Evolutionary conservation across 2,113 vertebrate species (phyloP), one percentile per base, ranked within the genome.

Genomic region (Cyrtonyx montezumae): DNA sequence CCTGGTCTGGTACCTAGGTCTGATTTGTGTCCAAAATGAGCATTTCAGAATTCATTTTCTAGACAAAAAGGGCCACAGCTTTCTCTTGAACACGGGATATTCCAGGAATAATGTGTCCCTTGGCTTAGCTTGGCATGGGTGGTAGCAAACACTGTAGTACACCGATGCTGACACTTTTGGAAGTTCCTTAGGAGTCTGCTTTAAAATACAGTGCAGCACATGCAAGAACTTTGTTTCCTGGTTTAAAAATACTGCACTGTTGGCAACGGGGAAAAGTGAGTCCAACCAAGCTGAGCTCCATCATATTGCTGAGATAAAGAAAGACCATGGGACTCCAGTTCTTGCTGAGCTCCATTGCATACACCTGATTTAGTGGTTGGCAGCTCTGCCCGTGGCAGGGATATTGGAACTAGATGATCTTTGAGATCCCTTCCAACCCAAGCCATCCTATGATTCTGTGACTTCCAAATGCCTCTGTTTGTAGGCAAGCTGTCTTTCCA

Each of bases 401-500:
- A 7, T 14, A 2, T 30, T 53, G 51, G 51, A 53, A 53, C 51
- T 17, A 53, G 51, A 53, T 53, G 51, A 30, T 53, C 51, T 28
- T 53, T 53, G 51, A 26, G 26, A 14, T 53, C 8, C 15, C 26
- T 53, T 53, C 51, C 51, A 53, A 53, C 51, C 51, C 51, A 30
- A 53, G 26, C 26, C 51, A 15, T 53, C 30, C 51, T 53, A 30
- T 53, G 51, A 53, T 53, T 30, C 51, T 16, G 14, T 53, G 40
- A 28, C 22, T 45, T 37, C 18, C 26, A 34, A 36, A 62, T 49
- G 21, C 49, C n/a, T 84, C 4, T 7, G 28, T 28, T 71, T 46
- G 25, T 8, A 4, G 2, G 32, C 0, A 1, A 55, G 36, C 8
- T n/a, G 7, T 68, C 32, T 43, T 4, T 0, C 30, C 34, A 40